Conservation (phyloP, 2,797 vertebrate species). For the Smutsia gigantea region DNA sequence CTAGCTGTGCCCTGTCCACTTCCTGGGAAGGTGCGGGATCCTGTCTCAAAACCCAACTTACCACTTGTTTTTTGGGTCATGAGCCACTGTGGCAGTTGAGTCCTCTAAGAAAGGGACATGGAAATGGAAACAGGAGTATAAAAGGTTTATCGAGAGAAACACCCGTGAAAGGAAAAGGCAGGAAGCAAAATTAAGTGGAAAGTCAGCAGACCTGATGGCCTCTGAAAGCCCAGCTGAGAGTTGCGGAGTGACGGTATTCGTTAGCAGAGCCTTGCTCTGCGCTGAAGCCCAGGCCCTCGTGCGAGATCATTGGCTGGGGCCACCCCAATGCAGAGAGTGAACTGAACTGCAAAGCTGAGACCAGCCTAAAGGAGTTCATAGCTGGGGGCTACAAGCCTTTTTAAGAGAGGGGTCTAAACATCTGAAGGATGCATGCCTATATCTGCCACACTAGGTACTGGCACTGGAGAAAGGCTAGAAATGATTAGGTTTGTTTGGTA, state of each 20-base stretch:
- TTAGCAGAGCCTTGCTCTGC: not conserved
- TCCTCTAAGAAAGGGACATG: not conserved
- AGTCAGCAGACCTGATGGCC: not conserved
- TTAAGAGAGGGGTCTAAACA: not conserved
- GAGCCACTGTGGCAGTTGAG: not conserved
- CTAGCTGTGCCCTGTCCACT: not conserved
- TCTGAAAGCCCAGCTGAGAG: not conserved
- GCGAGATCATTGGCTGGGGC: not conserved
- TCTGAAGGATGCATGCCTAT: not conserved
- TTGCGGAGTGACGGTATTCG: not conserved
- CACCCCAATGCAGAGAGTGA: not conserved
- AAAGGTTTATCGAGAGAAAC: not conserved
- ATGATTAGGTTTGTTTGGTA: not conserved
- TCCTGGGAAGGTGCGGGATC: not conserved
- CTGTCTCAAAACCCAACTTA: not conserved
- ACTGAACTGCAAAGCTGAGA: not conserved
- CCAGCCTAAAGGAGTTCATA: not conserved
- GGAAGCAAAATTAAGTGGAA: not conserved
- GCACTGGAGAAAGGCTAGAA: not conserved
- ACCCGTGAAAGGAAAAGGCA: not conserved
- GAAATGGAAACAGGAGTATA: not conserved
- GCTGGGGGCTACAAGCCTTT: not conserved
- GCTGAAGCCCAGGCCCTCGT: not conserved
- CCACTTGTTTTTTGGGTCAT: not conserved
- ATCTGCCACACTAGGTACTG: not conserved